Evolutionary conservation across 2,888 invertebrate genomes (phyloP), one percentile per base, ranked within the genome.

Genomic region (Calameuta pallipes): DNA sequence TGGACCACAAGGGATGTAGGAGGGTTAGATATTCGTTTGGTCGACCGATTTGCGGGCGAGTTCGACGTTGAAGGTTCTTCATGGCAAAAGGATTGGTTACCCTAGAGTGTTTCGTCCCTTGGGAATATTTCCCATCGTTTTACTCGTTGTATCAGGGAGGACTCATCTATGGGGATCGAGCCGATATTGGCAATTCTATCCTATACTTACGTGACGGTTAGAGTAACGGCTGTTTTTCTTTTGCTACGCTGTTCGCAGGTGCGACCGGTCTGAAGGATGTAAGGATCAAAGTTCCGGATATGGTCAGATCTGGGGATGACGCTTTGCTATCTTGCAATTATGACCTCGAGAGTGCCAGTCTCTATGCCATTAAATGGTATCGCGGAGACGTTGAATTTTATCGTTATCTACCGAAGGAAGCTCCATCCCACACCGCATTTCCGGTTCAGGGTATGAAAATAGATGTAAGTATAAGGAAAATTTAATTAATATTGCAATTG

Each of bases 311-410:
- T 35, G 91, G 90, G 23, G 90, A 91, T 80, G 87, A 91, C 23
- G 91, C 90, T 77, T 85, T 88, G 15, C 83, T 91, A 12, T 87
- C 90, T 41, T 91, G 91, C 80, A 83, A 87, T 82, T 91, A 91
- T 81, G 90, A 91, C 33, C 83, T 91, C 41, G 87, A 90, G 69
- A 87, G 87, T 11, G 85, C 83, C 41, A 79, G 85, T 74, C 93
- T 96, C 9, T 96, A 96, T 92, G 94, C 95, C 81, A 95, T 96
- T 88, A 94, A 95, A 90, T 96, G 96, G 96, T 96, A 96, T 91
- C 93, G 95, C 80, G 94, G 94, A 4, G 94, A 94, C 82, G 93
- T 94, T 11, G 96, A 96, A 92, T 96, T 96, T 93, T 96, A 96
- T 92, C 93, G 96, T 86, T 96, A 93, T 88, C 94, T 95, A 80